Evolutionary conservation across 2,113 vertebrate genomes (phyloP), one percentile per base, ranked within the genome.

Genomic region (Oryzias celebensis): DNA sequence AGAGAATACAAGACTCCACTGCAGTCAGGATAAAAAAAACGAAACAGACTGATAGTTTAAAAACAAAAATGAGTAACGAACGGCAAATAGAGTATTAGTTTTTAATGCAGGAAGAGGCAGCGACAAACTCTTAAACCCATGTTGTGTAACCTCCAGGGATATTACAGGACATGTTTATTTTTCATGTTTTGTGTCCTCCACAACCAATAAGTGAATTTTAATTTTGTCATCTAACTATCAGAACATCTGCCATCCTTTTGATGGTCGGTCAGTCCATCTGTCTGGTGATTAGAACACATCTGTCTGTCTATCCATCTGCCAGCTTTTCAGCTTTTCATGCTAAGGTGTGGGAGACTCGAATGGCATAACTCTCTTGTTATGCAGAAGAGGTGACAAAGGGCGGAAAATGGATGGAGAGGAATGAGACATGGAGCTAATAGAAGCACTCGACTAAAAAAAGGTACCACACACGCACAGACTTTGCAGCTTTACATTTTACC

Each of bases 261-360:
- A 77, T 77, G 65, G 75, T 69, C 56, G 81, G 83, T 85, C 84
- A 81, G 65, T 88, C 71, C 74, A 85, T 77, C 87, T 86, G 80
- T 77, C 71, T 73, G 74, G 62, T 79, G 67, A 80, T 86, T 80
- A 81, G 75, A 51, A 53, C 56, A 75, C 81, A 88, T 78, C 83
- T 83, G 81, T 73, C 80, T 62, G 64, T 77, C 60, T 46, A 59
- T 82, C 73, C 79, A 80, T 72, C 73, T 83, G 79, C 71, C 66
- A 72, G 70, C 22, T 57, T 68, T 71, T 63, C 44, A 22, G 70
- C 24, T 57, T 68, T 71, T 65, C 44, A 24, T 63, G 72, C 50
- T 67, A 65, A 66, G 17, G 22, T 71, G 64, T 73, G 52, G 58
- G 73, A 42, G 47, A 73, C 68, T 59, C 26, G 50, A 69, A 64